Evolutionary conservation across 1,140 invertebrate species (phyloP), one percentile per base, ranked within the genome.

Genomic region (Micrasema longulum): DNA sequence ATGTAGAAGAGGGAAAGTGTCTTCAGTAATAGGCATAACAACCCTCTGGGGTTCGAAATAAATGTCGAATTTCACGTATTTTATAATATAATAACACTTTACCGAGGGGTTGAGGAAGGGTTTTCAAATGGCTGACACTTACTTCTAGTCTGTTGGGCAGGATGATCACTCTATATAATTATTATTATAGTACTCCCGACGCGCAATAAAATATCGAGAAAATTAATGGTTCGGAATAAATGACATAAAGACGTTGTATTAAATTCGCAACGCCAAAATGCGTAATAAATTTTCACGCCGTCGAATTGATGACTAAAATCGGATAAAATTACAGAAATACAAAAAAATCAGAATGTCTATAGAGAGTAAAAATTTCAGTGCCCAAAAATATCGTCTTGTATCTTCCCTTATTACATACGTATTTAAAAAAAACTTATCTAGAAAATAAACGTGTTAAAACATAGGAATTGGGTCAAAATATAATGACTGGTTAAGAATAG

Each of bases 201-300:
- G 18, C 31, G 55, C 55, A 60, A 60, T 60, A 60, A 60, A 60
- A 60, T 60, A 60, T 60, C 55, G 36, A 38, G 16, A 60, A 60
- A 60, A 60, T 60, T 41, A 60, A 60, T 60, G 55, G 36, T 22
- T 10, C 55, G 35, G 20, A 31, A n/a, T n/a, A n/a, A 60, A 60
- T 60, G 20, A 60, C 41, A 20, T 60, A 60, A 60, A 31, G 55
- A 38, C 14, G 36, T 38, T 60, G 12, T 35, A 22, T 16, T 12
- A 7, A 48, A 48, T 20, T 48, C 20, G 1, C 18, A 22, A 11
- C 16, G 20, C 2, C 26, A 7, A 31, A 31, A 31, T 4, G 3
- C 2, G 26, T 31, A 7, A 31, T 31, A 31, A 31, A 31, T 31
- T 31, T 31, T 31, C 26, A 31, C 26, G 26, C 7, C 7, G 2